A percentile compares a stretch with the other conserved stretches of the same genome.
Evolutionary conservation across 1,140 invertebrate genomes (phyloP).

Genomic region (Helicorthomorpha holstii): DNA sequence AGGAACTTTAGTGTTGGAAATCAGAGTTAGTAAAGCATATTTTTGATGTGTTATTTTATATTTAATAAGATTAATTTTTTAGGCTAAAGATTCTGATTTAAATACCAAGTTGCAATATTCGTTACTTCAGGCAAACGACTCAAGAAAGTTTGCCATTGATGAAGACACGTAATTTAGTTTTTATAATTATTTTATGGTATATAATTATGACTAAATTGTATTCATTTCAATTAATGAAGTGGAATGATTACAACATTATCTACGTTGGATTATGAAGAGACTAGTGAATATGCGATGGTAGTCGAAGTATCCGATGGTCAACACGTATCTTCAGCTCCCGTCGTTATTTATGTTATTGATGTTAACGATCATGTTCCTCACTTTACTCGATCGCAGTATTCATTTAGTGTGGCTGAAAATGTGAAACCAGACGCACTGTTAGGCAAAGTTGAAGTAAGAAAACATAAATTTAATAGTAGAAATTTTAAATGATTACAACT

Average conservation of each 20-base stretch:
- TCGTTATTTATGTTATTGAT: constrained; percentile 29
- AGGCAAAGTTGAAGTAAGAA: constrained; percentile 32
- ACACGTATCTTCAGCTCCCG: constrained; percentile 12
- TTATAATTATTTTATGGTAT: not conserved
- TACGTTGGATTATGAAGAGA: constrained; percentile 18
- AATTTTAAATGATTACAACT: not conserved
- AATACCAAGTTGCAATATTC: constrained; percentile 14
- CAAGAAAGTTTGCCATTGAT: constrained; percentile 18
- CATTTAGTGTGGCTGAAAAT: constrained; percentile 49
- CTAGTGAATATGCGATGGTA: constrained; percentile 16
- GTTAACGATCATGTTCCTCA: constrained; percentile 33
- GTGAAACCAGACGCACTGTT: constrained; percentile 45
- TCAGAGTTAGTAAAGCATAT: constrained; percentile 29
- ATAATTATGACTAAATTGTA: not conserved
- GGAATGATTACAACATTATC: constrained; percentile 17
- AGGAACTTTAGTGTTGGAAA: constrained; percentile 50
- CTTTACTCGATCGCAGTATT: constrained; percentile 23
- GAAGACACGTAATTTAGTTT: constrained; percentile 10
- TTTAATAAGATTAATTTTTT: not conserved
- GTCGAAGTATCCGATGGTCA: constrained; percentile 20
- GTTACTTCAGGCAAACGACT: constrained; percentile 18
- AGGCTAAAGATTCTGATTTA: constrained; percentile 14
- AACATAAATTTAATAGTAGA: not conserved
- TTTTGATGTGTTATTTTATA: not conserved
- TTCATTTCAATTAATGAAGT: constrained; percentile 3